phyloP scores from a whole-genome alignment of 2,888 invertebrate genomes.

The Clostera curtula region DNA sequence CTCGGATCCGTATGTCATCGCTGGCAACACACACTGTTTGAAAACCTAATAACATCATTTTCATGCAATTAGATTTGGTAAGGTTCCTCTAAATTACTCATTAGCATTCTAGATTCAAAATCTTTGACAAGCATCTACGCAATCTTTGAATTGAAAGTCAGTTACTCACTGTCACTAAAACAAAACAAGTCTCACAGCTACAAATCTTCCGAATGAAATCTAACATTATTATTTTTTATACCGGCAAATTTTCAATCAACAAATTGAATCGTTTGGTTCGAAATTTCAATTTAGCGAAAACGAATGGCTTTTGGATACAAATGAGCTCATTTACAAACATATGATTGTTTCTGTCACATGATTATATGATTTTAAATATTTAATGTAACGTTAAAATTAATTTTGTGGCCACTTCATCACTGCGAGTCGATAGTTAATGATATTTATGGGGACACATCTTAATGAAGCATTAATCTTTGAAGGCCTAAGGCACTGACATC shows the following conservation, averaged over 20 bases:
- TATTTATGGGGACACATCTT: conserved; percentile 24
- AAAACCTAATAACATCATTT: too few relatives aligned
- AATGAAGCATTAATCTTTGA: conserved; percentile 37
- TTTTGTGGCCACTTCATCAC: conserved; percentile 24
- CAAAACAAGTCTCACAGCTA: too few relatives aligned
- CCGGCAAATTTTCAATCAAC: conserved; percentile 6
- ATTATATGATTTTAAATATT: conserved; percentile 27
- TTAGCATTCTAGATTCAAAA: too few relatives aligned
- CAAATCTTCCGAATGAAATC: conserved; percentile 10
- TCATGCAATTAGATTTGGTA: too few relatives aligned
- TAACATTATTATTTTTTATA: conserved; percentile 4
- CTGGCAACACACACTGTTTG: too few relatives aligned
- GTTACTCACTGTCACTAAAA: too few relatives aligned
- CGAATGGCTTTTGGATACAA: conserved; percentile 19
- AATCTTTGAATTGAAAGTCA: too few relatives aligned
- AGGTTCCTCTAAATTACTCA: too few relatives aligned
- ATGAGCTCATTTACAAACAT: conserved; percentile 20
- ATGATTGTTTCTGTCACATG: conserved; percentile 25
- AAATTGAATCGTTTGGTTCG: conserved; percentile 8
- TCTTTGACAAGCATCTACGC: too few relatives aligned
- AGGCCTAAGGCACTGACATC: conserved; percentile 45
- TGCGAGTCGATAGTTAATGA: conserved; percentile 21
- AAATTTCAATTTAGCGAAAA: conserved; percentile 20
- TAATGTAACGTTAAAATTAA: conserved; percentile 16
- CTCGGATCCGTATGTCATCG: too few relatives aligned